Conservation (phyloP, 53 echinoderm and acorn worm species). For the Actinopyga echinites region DNA sequence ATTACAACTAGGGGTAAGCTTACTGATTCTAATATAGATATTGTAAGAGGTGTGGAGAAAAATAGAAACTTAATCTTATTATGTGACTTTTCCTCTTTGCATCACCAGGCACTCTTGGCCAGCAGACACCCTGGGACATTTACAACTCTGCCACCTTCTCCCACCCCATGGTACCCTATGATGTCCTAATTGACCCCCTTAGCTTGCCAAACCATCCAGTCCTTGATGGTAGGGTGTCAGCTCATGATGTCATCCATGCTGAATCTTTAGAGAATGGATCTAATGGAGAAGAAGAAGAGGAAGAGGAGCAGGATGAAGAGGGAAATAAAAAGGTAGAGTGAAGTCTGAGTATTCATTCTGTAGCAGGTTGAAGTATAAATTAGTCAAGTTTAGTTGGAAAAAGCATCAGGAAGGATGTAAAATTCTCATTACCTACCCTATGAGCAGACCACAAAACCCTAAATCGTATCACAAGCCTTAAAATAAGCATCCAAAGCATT, state of each 20-base stretch:
- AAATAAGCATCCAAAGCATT: too few relatives aligned
- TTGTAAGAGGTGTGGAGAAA: background rate
- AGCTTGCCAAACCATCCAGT: constrained; percentile 93
- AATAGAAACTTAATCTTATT: background rate
- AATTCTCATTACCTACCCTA: too few relatives aligned
- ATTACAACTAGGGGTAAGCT: too few relatives aligned
- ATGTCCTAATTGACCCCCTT: constrained; percentile 93
- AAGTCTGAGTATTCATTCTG: too few relatives aligned
- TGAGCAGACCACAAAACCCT: too few relatives aligned
- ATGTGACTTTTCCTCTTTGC: background rate
- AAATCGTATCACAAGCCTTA: too few relatives aligned
- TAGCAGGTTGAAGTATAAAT: too few relatives aligned
- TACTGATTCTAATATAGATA: background rate
- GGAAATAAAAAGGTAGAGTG: background rate
- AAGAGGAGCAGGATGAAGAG: constrained; percentile 46
- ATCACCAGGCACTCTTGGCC: constrained; percentile 82
- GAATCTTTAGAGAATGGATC: constrained; percentile 30
- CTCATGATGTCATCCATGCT: constrained; percentile 63
- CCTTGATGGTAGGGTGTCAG: constrained; percentile 66
- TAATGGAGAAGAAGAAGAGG: constrained; percentile 50
- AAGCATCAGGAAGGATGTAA: too few relatives aligned
- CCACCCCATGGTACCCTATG: constrained; percentile 99
- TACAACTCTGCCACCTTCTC: constrained; percentile 85
- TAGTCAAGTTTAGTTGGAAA: too few relatives aligned
- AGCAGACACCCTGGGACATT: constrained; percentile 87